Conservation (phyloP, 2,888 invertebrate species). For the Podotricha telesiphe region DNA sequence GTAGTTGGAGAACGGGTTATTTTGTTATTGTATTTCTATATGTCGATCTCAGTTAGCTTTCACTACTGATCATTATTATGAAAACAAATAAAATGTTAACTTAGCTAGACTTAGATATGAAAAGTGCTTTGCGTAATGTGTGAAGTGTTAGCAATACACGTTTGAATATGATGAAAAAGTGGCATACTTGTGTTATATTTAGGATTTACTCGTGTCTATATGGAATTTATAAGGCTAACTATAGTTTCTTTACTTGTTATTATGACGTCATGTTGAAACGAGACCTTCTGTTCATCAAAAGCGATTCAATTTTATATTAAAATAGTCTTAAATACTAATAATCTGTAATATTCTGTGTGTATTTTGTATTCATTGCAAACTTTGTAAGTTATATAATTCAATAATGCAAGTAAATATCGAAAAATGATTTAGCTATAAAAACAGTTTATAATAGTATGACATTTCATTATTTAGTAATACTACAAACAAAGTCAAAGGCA, state of each 20-base stretch:
- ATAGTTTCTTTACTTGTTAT: not conserved
- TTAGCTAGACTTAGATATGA: slow-evolving; percentile 7
- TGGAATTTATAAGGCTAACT: slow-evolving; percentile 8
- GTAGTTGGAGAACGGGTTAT: not conserved
- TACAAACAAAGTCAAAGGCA: not conserved
- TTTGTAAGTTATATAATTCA: too few species aligned
- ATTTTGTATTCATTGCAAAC: too few species aligned
- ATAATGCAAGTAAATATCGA: too few species aligned
- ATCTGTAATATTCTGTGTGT: too few species aligned
- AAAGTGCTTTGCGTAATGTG: slow-evolving; percentile 28
- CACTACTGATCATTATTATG: not conserved
- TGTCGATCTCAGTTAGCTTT: not conserved
- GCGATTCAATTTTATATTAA: not conserved
- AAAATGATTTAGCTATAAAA: too few species aligned
- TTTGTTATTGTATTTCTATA: not conserved
- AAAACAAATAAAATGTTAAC: not conserved
- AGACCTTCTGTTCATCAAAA: not conserved
- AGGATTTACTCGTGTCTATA: not conserved
- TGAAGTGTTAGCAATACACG: slow-evolving; percentile 13
- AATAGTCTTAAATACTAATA: too few species aligned
- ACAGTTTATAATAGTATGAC: too few species aligned
- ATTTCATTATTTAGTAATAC: too few species aligned
- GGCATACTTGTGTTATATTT: slow-evolving; percentile 9
- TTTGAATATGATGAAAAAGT: slow-evolving; percentile 7
- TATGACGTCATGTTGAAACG: slow-evolving; percentile 10